Conservation (phyloP, 2,888 invertebrate species). For the Nymphalis polychloros region DNA sequence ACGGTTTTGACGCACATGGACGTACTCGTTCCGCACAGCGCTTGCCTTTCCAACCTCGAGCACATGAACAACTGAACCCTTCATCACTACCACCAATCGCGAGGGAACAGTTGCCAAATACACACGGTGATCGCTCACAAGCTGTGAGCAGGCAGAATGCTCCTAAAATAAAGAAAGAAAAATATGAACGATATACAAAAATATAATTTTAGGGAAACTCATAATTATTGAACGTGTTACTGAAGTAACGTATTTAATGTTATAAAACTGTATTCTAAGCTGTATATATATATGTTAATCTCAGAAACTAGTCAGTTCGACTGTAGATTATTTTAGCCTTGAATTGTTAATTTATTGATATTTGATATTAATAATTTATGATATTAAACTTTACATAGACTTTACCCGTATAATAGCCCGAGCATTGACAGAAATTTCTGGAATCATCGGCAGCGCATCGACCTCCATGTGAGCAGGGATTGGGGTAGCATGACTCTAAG, state of each 20-base stretch:
- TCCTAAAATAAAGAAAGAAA: slow-evolving; percentile 66
- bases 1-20: slow-evolving; percentile 88
- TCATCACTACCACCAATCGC: slow-evolving; percentile 49
- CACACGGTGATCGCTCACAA: slow-evolving; percentile 87
- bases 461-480: slow-evolving; percentile 87
- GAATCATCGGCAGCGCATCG: slow-evolving; percentile 83
- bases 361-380: too few relatives aligned
- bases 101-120: slow-evolving; percentile 84
- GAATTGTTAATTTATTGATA: too few relatives aligned
- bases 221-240: too few relatives aligned
- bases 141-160: slow-evolving; percentile 88
- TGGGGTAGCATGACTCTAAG: slow-evolving; percentile 86
- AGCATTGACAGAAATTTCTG: slow-evolving; percentile 85
- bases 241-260: too few relatives aligned
- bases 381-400: too few relatives aligned
- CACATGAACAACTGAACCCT: slow-evolving; percentile 84
- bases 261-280: too few relatives aligned
- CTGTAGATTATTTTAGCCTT: too few relatives aligned
- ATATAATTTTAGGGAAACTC: too few relatives aligned
- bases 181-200: not conserved
- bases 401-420: slow-evolving; percentile 87
- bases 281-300: too few relatives aligned
- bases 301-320: too few relatives aligned
- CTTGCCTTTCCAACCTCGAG: slow-evolving; percentile 84
- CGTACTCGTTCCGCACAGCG: slow-evolving; percentile 85